phyloP scores from a whole-genome alignment of 2,113 vertebrate species.

The Hippocampus barbouri region DNA sequence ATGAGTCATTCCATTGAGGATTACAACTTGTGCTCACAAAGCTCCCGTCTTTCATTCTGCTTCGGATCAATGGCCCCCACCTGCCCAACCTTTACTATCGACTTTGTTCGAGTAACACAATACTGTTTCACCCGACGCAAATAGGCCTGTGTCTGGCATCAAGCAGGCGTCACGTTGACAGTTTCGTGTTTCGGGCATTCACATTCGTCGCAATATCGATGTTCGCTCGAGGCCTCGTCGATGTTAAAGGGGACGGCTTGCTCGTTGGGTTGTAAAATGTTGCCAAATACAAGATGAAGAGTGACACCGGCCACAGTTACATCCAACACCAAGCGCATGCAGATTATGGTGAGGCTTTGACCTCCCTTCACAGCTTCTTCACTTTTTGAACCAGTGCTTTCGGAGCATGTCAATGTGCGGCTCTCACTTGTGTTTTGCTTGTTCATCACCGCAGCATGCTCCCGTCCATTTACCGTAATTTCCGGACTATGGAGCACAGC shows the following conservation, averaged over 20 bases:
- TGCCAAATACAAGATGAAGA: too few species aligned
- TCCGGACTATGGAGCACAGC: too few species aligned
- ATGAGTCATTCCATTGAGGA: background rate
- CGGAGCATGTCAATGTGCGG: background rate
- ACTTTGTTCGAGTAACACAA: conserved; percentile 53
- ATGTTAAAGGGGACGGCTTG: background rate
- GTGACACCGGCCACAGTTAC: too few species aligned
- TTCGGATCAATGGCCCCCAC: conserved; percentile 46
- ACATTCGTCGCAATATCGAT: conserved; percentile 49
- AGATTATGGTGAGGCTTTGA: background rate
- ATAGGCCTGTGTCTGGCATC: conserved; percentile 54
- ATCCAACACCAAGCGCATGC: too few species aligned
- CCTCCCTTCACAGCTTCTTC: background rate
- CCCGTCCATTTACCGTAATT: background rate
- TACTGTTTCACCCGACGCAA: conserved; percentile 44
- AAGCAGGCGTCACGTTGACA: conserved; percentile 34
- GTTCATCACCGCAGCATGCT: background rate
- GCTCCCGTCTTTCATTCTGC: conserved; percentile 27
- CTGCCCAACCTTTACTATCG: conserved; percentile 44
- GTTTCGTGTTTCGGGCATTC: conserved; percentile 48
- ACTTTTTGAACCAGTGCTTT: conserved; percentile 11
- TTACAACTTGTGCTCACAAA: conserved; percentile 5
- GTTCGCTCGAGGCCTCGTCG: background rate
- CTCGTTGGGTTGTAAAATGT: background rate
- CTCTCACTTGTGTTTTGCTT: conserved; percentile 20